phyloP scores from a whole-genome alignment of 2,113 vertebrate genomes.

The Siphamia tubifer region DNA sequence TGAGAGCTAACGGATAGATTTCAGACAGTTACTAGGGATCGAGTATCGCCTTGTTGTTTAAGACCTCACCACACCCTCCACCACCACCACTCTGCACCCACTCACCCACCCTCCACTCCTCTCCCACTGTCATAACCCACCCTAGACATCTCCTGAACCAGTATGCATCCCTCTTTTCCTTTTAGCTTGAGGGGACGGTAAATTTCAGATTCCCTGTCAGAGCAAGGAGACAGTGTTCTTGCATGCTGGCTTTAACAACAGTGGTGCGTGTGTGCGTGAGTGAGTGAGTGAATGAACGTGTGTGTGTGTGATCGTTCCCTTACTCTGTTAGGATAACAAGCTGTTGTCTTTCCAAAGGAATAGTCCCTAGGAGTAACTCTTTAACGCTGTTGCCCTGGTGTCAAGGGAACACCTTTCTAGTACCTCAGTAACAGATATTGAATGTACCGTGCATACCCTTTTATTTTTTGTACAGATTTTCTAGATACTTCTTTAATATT shows the following conservation, averaged over 20 bases:
- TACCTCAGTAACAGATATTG: constrained; percentile 90
- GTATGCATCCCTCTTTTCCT: constrained; percentile 51
- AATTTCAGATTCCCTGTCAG: constrained; percentile 40
- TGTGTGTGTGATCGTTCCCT: constrained; percentile 26
- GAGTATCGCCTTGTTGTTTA: constrained; percentile 43
- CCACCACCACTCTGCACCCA: not conserved
- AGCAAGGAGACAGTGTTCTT: constrained; percentile 45
- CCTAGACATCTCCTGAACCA: constrained; percentile 31
- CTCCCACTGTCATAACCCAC: constrained; percentile 37
- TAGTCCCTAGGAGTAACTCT: constrained; percentile 74
- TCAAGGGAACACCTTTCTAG: constrained; percentile 82
- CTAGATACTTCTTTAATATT: constrained; percentile 75
- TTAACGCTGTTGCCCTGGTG: constrained; percentile 75
- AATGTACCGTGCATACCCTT: constrained; percentile 84
- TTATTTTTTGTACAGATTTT: constrained; percentile 82
- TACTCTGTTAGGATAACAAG: constrained; percentile 57
- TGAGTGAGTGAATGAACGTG: not conserved
- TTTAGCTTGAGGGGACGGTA: constrained; percentile 37
- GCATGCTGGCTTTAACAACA: constrained; percentile 62
- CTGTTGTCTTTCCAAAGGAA: constrained; percentile 76
- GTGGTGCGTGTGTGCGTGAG: constrained; percentile 25
- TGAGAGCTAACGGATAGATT: not conserved
- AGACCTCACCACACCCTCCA: constrained; percentile 23
- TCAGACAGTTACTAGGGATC: constrained; percentile 27
- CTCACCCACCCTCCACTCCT: constrained; percentile 7